Conservation (phyloP, 1,140 invertebrate species). For the Plectus sambesii region DNA sequence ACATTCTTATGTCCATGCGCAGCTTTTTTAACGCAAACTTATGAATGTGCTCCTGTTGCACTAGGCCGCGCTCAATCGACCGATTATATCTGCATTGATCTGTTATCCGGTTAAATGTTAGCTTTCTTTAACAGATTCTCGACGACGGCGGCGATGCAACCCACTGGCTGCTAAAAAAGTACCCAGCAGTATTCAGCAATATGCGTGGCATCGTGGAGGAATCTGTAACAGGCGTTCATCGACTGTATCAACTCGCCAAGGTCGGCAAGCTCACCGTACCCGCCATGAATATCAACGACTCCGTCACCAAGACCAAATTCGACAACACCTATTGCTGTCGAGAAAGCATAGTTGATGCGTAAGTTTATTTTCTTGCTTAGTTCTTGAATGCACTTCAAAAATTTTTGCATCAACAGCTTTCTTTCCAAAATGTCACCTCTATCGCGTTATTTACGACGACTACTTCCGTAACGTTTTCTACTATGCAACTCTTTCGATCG, state of each 20-base stretch:
- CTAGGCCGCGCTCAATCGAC: no score
- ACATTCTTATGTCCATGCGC: no score
- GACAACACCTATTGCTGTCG: conserved; percentile 87
- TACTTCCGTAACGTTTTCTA: no score
- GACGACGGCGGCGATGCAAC: conserved; percentile 96
- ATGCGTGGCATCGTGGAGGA: conserved; percentile 96
- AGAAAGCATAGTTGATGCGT: conserved; percentile 78
- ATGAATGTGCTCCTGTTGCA: no score
- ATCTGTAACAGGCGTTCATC: conserved; percentile 89
- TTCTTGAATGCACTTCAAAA: no score
- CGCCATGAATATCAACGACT: conserved; percentile 98
- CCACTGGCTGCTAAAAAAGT: conserved; percentile 90
- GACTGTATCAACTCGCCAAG: conserved; percentile 88
- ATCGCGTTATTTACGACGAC: no score
- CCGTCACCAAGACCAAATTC: conserved; percentile 97
- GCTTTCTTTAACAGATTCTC: conserved; percentile 57
- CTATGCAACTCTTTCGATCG: no score
- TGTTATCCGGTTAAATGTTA: no score
- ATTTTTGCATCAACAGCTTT: conserved; percentile 6
- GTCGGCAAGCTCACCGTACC: conserved; percentile 85
- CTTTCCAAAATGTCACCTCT: no score
- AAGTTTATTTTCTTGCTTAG: no score
- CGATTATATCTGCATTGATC: no score
- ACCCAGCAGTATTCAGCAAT: conserved; percentile 82
- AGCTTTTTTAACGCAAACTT: no score